These are phyloP conservation scores for Oncorhynchus clarkii DNA, from an alignment of 2,113 vertebrate species.

Conservation along the genomic window DNA sequence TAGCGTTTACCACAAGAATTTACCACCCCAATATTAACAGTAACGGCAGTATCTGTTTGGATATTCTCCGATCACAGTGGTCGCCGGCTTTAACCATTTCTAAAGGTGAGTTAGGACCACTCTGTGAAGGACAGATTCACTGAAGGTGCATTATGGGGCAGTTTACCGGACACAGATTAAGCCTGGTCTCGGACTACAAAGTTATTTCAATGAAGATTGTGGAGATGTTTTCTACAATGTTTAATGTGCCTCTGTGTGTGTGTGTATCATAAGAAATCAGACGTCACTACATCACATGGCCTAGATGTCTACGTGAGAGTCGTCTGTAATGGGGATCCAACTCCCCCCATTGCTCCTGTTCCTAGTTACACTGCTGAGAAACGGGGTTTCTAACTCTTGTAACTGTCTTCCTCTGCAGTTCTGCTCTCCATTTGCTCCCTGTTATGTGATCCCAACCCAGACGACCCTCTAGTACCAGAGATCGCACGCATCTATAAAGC, in stretches of 20 bases:
- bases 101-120: constrained; percentile 64
- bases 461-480: constrained; percentile 80
- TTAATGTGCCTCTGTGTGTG: background rate
- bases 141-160: background rate
- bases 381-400: no score
- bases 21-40: constrained; percentile 83
- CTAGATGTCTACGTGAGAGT: no score
- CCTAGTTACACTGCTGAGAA: background rate
- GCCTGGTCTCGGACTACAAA: no score
- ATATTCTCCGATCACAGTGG: constrained; percentile 81
- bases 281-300: background rate
- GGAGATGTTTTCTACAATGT: no score
- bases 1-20: constrained; percentile 79
- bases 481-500: constrained; percentile 82
- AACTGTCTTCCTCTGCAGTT: constrained; percentile 52
- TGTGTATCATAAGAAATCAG: background rate
- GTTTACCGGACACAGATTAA: no score
- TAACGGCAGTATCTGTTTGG: constrained; percentile 83
- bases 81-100: constrained; percentile 81
- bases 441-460: constrained; percentile 79
- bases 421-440: constrained; percentile 83
- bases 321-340: no score
- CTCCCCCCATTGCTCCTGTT: background rate
- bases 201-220: no score
- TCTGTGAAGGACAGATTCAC: background rate